These are phyloP conservation scores for Strigops habroptila DNA, from an alignment of 2,113 vertebrate species.

Conservation along the genomic window DNA sequence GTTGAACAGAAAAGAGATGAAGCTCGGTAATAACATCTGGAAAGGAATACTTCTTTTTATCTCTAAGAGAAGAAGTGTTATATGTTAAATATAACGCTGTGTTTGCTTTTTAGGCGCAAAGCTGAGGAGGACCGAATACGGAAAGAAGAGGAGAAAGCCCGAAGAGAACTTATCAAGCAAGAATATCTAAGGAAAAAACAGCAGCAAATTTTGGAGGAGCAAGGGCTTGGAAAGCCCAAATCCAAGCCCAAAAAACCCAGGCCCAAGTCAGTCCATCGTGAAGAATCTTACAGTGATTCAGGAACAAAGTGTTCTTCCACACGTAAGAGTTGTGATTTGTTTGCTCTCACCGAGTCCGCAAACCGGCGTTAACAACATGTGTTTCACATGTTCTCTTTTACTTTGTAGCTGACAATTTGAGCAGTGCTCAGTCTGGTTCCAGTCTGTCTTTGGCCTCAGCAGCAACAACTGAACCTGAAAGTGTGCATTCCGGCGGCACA, in stretches of 20 bases:
- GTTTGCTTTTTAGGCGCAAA: conserved; percentile 79
- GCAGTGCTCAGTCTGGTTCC: conserved; percentile 88
- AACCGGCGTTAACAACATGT: not conserved
- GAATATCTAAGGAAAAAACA: conserved; percentile 92
- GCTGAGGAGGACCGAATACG: conserved; percentile 92
- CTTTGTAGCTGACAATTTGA: conserved; percentile 83
- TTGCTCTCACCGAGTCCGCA: not conserved
- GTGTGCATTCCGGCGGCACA: conserved; percentile 84
- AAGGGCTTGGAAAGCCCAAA: conserved; percentile 85
- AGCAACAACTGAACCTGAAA: conserved; percentile 87
- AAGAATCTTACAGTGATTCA: conserved; percentile 80
- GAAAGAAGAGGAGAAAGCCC: conserved; percentile 94
- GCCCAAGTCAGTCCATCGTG: conserved; percentile 89
- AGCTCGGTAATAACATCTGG: conserved; percentile 73
- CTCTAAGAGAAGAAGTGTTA: not conserved
- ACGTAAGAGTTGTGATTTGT: conserved; percentile 67
- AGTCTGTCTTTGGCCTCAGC: conserved; percentile 90
- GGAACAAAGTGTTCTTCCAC: conserved; percentile 83
- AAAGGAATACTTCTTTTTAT: not conserved
- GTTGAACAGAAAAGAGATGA: conserved; percentile 91
- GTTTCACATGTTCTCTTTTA: not conserved
- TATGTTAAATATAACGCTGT: rapidly evolving
- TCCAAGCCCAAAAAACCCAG: conserved; percentile 80
- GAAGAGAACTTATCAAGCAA: conserved; percentile 94
- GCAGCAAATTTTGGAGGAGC: conserved; percentile 90